phyloP scores from a whole-genome alignment of 2,888 invertebrate species.

The Thymelicus acteon region DNA sequence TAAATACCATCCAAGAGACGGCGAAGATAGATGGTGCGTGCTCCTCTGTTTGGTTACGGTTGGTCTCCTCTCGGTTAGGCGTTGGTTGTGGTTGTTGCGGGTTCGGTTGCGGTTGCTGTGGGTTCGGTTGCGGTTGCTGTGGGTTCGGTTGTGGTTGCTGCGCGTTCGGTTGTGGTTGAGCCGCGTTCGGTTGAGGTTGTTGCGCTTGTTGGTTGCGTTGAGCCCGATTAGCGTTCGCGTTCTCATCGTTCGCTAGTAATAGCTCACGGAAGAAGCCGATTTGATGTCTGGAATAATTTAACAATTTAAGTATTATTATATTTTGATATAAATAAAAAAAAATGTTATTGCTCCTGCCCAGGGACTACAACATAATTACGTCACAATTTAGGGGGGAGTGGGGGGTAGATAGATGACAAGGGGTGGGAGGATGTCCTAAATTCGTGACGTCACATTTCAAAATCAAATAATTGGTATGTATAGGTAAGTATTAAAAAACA shows the following conservation, averaged over 20 bases:
- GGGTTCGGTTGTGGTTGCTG: conserved; percentile 37
- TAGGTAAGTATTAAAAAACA: too few species aligned
- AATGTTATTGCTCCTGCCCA: too few species aligned
- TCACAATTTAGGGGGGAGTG: too few species aligned
- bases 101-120: conserved; percentile 37
- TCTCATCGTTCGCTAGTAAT: conserved; percentile 64
- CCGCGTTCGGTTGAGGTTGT: conserved; percentile 10
- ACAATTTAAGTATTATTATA: too few species aligned
- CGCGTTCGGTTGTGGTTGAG: conserved; percentile 15
- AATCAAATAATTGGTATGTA: too few species aligned
- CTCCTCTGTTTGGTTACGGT: conserved; percentile 49
- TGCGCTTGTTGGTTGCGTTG: conserved; percentile 13
- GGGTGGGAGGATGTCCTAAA: too few species aligned
- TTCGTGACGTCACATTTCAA: too few species aligned
- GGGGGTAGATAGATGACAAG: too few species aligned
- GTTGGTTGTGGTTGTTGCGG: conserved; percentile 41
- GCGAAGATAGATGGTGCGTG: conserved; percentile 83
- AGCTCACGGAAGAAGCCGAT: conserved; percentile 90
- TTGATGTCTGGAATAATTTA: conserved; percentile 84
- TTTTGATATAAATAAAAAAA: too few species aligned
- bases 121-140: conserved; percentile 22
- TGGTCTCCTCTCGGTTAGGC: conserved; percentile 48
- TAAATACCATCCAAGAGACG: conserved; percentile 94
- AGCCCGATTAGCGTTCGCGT: conserved; percentile 5
- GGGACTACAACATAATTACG: too few species aligned